A percentile compares a stretch with the other conserved stretches of the same genome.
phyloP scores from a whole-genome alignment of 2,888 invertebrate species.

The Xestia xanthographa region DNA sequence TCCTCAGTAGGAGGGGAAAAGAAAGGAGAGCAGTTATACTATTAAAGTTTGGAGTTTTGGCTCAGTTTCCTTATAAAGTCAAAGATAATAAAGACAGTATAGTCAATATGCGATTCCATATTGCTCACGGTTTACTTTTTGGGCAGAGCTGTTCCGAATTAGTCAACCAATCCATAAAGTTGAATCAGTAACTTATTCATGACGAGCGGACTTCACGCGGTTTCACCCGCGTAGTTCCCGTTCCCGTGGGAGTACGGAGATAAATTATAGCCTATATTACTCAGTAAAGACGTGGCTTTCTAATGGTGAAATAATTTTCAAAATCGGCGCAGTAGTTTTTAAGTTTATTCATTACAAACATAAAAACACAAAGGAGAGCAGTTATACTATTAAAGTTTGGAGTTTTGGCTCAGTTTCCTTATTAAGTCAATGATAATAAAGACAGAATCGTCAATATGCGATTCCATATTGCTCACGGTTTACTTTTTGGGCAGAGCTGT shows the following conservation, averaged over 20 bases:
- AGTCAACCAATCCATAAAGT: no score
- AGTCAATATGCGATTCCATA: neutral
- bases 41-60: neutral
- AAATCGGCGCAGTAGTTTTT: no score
- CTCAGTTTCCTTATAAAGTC: slow-evolving; percentile 7
- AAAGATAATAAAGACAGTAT: slow-evolving; percentile 17
- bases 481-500: neutral
- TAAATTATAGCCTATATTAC: no score
- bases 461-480: slow-evolving; percentile 7
- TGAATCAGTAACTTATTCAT: no score
- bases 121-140: slow-evolving; percentile 6
- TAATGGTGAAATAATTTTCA: no score
- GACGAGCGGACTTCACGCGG: no score
- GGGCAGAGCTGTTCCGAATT: neutral
- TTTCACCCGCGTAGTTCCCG: no score
- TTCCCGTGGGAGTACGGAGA: no score
- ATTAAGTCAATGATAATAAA: neutral
- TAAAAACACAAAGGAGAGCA: no score
- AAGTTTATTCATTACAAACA: no score
- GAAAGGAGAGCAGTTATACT: neutral
- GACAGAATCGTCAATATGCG: slow-evolving; percentile 2
- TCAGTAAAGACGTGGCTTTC: no score
- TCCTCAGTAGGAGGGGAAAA: neutral
- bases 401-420: slow-evolving; percentile 10
- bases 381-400: neutral